Conservation (phyloP, 30 jellyfish, hydroid and myxozoan species). For the Sanderia malayensis region DNA sequence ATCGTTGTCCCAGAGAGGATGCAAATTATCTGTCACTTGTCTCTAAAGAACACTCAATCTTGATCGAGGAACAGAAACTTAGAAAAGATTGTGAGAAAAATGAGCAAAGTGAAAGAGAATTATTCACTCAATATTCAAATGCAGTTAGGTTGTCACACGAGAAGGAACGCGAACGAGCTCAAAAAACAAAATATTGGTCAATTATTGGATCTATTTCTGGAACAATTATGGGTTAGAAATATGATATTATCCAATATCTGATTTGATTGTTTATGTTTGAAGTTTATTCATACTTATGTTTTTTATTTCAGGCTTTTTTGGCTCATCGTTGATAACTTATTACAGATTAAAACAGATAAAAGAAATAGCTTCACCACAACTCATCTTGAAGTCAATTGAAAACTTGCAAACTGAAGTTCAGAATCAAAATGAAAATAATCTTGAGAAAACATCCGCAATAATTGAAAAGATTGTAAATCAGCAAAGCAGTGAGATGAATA, state of each 20-base stretch:
- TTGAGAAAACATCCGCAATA: constrained; percentile 8
- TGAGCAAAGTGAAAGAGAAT: constrained; percentile 73
- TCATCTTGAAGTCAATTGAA: constrained; percentile 1
- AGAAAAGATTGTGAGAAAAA: constrained; percentile 25
- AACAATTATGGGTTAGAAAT: constrained; percentile 78
- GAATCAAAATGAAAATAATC: not conserved
- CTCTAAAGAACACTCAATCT: constrained; percentile 70
- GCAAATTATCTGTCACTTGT: constrained; percentile 59
- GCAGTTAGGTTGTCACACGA: constrained; percentile 93
- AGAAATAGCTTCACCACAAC: constrained; percentile 55
- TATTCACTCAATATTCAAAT: constrained; percentile 65
- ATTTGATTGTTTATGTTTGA: not conserved
- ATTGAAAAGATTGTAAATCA: not conserved
- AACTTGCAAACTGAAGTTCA: constrained; percentile 28
- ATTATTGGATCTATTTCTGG: constrained; percentile 86
- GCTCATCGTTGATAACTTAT: constrained; percentile 73
- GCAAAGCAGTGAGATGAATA: not conserved
- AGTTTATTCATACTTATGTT: not conserved
- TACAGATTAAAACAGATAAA: constrained; percentile 60
- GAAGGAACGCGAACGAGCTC: constrained; percentile 84
- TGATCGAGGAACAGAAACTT: constrained; percentile 28
- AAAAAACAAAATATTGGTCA: constrained; percentile 92
- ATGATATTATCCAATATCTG: too few relatives aligned
- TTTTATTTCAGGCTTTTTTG: constrained; percentile 61
- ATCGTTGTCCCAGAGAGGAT: constrained; percentile 80